A percentile compares a stretch with the other conserved stretches of the same genome.
Evolutionary conservation across 2,113 vertebrate genomes (phyloP).

Genomic region (Charina bottae): DNA sequence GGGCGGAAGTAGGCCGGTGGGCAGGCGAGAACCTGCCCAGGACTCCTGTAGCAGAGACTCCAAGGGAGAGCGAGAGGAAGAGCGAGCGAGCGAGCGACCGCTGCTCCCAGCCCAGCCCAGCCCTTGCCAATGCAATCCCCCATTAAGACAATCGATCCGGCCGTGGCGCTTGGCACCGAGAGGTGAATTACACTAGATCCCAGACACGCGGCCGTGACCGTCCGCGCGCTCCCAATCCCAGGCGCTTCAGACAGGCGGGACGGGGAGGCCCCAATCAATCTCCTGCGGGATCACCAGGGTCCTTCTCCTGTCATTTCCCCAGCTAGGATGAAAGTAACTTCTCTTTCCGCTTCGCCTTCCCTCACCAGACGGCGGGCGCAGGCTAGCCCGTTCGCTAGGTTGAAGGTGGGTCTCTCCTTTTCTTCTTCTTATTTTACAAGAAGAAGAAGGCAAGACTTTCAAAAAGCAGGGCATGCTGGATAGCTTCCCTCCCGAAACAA

Average conservation of each 20-base stretch:
- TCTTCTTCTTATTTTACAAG: too few relatives aligned
- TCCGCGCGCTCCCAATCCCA: background rate
- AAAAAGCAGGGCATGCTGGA: background rate
- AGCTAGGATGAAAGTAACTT: background rate
- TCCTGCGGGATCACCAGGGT: slow-evolving; percentile 15
- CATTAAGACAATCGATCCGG: background rate
- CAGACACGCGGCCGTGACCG: background rate
- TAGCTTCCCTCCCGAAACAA: background rate
- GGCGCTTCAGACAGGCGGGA: slow-evolving; percentile 26
- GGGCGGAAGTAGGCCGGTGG: background rate
- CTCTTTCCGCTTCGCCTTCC: background rate
- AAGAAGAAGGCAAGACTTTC: background rate
- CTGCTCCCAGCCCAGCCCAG: background rate
- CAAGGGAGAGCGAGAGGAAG: background rate
- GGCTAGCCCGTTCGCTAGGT: background rate
- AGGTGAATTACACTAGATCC: background rate
- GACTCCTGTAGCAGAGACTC: background rate
- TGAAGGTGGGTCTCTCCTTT: background rate
- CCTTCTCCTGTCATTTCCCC: too few relatives aligned
- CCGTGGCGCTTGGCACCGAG: background rate
- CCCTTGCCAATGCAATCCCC: background rate
- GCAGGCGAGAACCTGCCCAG: background rate
- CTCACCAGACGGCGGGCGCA: background rate
- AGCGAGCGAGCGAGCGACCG: too few relatives aligned
- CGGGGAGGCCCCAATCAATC: slow-evolving; percentile 20